Evolutionary conservation across 2,888 invertebrate species (phyloP).

Genomic region (Cataglyphis albicans): DNA sequence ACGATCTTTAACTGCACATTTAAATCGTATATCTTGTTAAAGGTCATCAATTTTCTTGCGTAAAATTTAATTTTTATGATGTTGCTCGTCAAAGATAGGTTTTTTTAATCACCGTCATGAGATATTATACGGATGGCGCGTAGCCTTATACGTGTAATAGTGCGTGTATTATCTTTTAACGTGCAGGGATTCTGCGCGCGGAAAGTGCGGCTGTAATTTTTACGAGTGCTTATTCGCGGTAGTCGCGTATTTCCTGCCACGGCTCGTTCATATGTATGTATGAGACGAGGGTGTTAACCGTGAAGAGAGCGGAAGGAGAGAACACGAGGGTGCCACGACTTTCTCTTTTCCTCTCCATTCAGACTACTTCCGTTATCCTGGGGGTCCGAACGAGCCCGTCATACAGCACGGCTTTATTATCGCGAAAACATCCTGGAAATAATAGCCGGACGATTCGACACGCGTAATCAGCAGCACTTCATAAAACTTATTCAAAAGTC

Average conservation of each 20-base stretch:
- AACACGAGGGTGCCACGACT: conserved; percentile 75
- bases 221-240: conserved; percentile 76
- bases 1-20: not conserved
- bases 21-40: not conserved
- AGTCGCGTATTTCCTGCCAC: conserved; percentile 72
- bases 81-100: not conserved
- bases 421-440: conserved; percentile 76
- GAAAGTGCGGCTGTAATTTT: conserved; percentile 67
- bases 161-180: conserved; percentile 65
- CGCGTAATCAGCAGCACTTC: conserved; percentile 62
- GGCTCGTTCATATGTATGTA: conserved; percentile 53
- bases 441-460: conserved; percentile 72
- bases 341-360: conserved; percentile 69
- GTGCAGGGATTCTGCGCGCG: conserved; percentile 35
- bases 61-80: not conserved
- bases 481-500: conserved; percentile 65
- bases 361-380: conserved; percentile 77
- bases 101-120: conserved; percentile 17
- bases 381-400: conserved; percentile 69
- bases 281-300: conserved; percentile 72
- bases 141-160: conserved; percentile 71
- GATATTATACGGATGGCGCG: not conserved
- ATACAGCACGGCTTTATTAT: conserved; percentile 71
- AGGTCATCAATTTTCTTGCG: not conserved
- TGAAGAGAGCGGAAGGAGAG: conserved; percentile 75